These are phyloP conservation scores for Eptesicus fuscus DNA, from an alignment of 2,113 vertebrate species.

Conservation along the genomic window DNA sequence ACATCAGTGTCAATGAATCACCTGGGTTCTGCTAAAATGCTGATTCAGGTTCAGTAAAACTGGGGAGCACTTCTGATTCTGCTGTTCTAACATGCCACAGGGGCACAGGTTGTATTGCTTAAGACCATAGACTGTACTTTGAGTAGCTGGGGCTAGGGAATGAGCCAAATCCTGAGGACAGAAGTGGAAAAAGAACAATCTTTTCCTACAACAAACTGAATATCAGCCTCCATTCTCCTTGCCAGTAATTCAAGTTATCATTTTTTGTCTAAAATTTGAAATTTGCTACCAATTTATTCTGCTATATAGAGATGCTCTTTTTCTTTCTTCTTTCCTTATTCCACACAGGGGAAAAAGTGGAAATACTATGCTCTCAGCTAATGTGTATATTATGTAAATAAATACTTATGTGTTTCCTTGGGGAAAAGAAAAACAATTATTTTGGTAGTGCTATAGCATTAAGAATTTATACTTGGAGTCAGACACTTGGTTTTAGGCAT, in stretches of 20 bases:
- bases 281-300: neutral
- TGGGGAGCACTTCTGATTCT: neutral
- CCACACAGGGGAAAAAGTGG: neutral
- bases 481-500: neutral
- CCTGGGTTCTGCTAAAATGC: neutral
- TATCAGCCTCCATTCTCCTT: neutral
- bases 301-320: neutral
- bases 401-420: neutral
- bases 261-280: neutral
- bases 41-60: neutral
- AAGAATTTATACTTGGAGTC: neutral
- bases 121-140: neutral
- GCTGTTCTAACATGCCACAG: neutral
- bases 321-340: neutral
- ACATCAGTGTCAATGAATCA: neutral
- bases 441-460: neutral
- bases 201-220: neutral
- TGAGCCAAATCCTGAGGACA: neutral
- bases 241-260: neutral
- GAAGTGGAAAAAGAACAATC: neutral
- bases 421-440: neutral
- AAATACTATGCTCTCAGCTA: neutral
- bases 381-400: neutral
- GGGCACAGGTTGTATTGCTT: fast-evolving
- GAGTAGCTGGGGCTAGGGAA: neutral